Percentiles rank a stretch among this genome's conserved stretches.
phyloP scores from a whole-genome alignment of 2,888 invertebrate species.

The Endotricha flammealis region DNA sequence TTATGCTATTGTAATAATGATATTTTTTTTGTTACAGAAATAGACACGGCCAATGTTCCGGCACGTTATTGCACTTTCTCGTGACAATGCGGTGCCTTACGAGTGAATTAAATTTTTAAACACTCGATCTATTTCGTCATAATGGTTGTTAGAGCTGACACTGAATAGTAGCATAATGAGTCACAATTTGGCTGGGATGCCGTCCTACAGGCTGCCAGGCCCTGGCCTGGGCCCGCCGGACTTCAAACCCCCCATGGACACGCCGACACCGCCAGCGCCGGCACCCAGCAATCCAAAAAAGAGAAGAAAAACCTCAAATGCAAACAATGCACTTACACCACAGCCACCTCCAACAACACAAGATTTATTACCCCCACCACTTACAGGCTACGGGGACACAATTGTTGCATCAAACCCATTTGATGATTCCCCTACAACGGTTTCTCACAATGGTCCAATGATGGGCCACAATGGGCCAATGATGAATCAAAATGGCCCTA shows the following conservation, averaged over 20 bases:
- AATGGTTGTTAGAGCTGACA: conserved; percentile 59
- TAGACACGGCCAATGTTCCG: conserved; percentile 64
- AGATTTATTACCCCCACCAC: conserved; percentile 90
- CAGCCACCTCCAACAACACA: conserved; percentile 85
- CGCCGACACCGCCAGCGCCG: conserved; percentile 83
- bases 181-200: conserved; percentile 90
- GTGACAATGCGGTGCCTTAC: conserved; percentile 64
- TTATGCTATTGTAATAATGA: neutral
- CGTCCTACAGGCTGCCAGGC: conserved; percentile 87
- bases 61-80: conserved; percentile 58
- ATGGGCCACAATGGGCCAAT: conserved; percentile 81
- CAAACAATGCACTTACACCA: conserved; percentile 80
- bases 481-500: conserved; percentile 83
- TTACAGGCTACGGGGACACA: conserved; percentile 94
- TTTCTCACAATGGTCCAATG: conserved; percentile 79
- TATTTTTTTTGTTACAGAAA: conserved; percentile 68
- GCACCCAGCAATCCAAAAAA: conserved; percentile 92
- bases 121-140: conserved; percentile 38
- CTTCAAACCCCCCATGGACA: conserved; percentile 85
- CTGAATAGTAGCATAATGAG: conserved; percentile 79
- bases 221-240: conserved; percentile 84
- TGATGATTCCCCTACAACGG: conserved; percentile 89
- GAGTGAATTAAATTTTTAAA: conserved; percentile 46
- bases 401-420: conserved; percentile 97
- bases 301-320: conserved; percentile 88